Base-by-base conservation (phyloP, 2,888 invertebrate species). In the Uropetala carovei region DNA sequence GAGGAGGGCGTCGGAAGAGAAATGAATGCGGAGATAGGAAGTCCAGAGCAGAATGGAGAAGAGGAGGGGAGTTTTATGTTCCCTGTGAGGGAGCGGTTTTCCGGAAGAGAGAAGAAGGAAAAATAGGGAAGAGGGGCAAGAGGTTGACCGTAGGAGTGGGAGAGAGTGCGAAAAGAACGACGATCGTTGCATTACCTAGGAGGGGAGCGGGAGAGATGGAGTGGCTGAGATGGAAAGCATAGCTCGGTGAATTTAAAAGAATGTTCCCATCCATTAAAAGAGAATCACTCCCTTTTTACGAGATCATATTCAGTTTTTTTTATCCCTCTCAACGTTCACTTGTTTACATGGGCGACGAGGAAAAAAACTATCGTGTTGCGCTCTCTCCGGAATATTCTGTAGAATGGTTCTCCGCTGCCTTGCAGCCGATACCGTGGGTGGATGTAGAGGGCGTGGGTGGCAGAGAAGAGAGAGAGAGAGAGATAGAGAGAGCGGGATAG, bases 401-500 rank as follows among this genome's bases (percentile, higher is more conserved):
- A 27, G 18, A 75, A 27, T 22, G 75, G 75, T 22, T 64, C 64
- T 64, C 18, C 43, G 43, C 43, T 43, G 64, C 13, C 68, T 18
- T 68, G 86, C n/a, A 27, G 57, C 56, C 18, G 60, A 3, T n/a
- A 16, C 14, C 27, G 85, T 68, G 68, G n/a, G 43, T 18, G 89
- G 89, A 64, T 68, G 89, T n/a, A 9, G 43, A 14, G 43, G 43
- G 89, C 64, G 89, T 75, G 75, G 75, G 75, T n/a, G 68, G 43
- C 8, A n/a, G 60, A 43, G 43, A n/a, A 57, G 56, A n/a, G 5
- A 57, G 83, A 4, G 56, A 57, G 43, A 16, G 16, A n/a, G 43
- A 57, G 56, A n/a, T 2, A 57, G 83, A 4, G 56, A 57, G 43
- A 16, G 16, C 10, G 83, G 14, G 82, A 27, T 2, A 64, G 64